phyloP scores from a whole-genome alignment of 2,113 vertebrate species.

The Anhinga rufa region DNA sequence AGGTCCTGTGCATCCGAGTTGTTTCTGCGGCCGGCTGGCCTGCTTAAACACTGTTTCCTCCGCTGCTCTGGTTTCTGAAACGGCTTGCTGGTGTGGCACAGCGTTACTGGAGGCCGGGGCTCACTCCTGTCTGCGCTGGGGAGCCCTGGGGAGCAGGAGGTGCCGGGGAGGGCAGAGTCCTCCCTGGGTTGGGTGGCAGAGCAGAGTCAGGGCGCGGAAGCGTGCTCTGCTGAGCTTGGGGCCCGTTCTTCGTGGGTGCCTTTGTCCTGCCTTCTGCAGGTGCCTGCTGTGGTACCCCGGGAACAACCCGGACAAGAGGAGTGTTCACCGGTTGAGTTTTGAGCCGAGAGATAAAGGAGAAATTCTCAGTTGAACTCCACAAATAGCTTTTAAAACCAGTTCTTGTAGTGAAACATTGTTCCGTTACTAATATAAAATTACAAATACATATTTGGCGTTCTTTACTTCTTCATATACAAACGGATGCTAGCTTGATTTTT shows the following conservation, averaged over 20 bases:
- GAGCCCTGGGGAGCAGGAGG: background rate
- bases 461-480: background rate
- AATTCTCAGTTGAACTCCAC: background rate
- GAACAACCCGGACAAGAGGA: background rate
- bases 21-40: background rate
- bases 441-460: fast-evolving
- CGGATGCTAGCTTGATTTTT: background rate
- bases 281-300: background rate
- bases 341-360: background rate
- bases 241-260: background rate
- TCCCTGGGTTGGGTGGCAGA: background rate
- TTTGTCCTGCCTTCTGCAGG: background rate
- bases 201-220: fast-evolving
- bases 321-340: background rate
- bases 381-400: background rate
- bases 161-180: background rate
- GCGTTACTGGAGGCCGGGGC: background rate
- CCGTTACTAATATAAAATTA: background rate
- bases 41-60: background rate
- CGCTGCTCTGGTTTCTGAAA: background rate
- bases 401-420: background rate
- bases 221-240: background rate
- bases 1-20: background rate
- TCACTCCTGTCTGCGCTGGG: fast-evolving
- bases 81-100: background rate